Evolutionary conservation across 2,888 invertebrate genomes (phyloP), one percentile per base, ranked within the genome.

Genomic region (Agrotis clavis): DNA sequence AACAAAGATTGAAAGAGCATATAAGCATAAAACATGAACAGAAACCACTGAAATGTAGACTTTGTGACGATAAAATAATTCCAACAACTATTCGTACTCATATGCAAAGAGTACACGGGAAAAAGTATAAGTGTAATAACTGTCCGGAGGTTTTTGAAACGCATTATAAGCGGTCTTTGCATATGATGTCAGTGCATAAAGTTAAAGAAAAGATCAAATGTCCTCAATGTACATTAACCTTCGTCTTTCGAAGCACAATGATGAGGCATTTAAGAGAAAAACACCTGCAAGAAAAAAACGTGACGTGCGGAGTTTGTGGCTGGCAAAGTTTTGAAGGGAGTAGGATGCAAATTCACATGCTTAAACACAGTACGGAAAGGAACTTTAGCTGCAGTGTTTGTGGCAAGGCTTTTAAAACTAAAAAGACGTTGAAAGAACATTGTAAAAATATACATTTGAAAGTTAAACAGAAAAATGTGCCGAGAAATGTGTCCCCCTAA

Each of bases 281-380:
- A 1, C 91, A 92, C 68, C 67, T 88, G 19, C 81, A 84, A 16
- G 89, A 90, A 63, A 90, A 91, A 5, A 89, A 90, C 45, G 90
- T 90, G 0, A 86, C 89, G n/a, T 96, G 95, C 68, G 89, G 91
- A 0, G 76, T 92, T 0, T 96, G 95, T 67, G 91, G 93, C 0
- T 87, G 80, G 81, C 67, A 78, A 19, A 79, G 83, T 3, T 86
- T 87, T 13, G 79, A 82, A 16, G 70, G 70, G 1, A 70, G 79
- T 16, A 71, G 85, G 11, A 60, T 89, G 4, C 74, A 73, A 19
- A 66, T 71, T 11, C 89, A 89, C 57, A 86, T 89, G 86, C 54
- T 76, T 64, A 86, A 80, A 18, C 85, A 86, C 41, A 74, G 74
- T 6, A 74, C 78, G 16, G 82, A 82, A 13, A 77, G 79, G 25